These are phyloP conservation scores for Oxyteleia sp. DNA, from an alignment of 2,888 invertebrate species.

Conservation along the genomic window DNA sequence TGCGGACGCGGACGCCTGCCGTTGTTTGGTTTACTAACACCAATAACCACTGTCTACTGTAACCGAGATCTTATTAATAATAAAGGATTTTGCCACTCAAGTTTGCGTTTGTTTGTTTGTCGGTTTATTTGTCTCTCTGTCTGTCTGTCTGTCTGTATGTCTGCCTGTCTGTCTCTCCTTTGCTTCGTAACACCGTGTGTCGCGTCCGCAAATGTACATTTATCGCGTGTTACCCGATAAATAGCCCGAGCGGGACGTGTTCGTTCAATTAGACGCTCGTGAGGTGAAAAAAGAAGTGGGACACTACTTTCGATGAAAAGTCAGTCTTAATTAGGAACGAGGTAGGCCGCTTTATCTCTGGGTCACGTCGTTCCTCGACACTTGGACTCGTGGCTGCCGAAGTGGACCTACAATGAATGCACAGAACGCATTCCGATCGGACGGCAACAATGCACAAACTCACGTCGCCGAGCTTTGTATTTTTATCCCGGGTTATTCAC, in stretches of 20 bases:
- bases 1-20: background rate
- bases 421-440: conserved; percentile 84
- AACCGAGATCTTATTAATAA: conserved; percentile 31
- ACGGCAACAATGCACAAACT: conserved; percentile 82
- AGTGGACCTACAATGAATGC: conserved; percentile 78
- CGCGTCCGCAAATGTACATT: background rate
- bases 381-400: conserved; percentile 76
- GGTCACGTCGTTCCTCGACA: conserved; percentile 85
- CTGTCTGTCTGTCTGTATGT: no score
- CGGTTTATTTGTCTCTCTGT: conserved; percentile 7
- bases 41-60: conserved; percentile 47
- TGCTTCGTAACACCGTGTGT: conserved; percentile 14
- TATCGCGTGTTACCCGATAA: background rate
- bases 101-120: no score
- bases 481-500: conserved; percentile 87
- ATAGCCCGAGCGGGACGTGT: background rate
- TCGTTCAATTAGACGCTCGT: conserved; percentile 41
- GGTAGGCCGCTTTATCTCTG: conserved; percentile 84
- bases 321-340: conserved; percentile 83
- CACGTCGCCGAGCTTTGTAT: conserved; percentile 81
- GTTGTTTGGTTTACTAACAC: conserved; percentile 41
- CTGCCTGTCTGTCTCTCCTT: no score
- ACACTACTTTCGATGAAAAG: conserved; percentile 81
- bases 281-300: conserved; percentile 79
- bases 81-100: conserved; percentile 27